Conservation (phyloP, 1,140 invertebrate genomes). For the Bombus pyrosoma region DNA sequence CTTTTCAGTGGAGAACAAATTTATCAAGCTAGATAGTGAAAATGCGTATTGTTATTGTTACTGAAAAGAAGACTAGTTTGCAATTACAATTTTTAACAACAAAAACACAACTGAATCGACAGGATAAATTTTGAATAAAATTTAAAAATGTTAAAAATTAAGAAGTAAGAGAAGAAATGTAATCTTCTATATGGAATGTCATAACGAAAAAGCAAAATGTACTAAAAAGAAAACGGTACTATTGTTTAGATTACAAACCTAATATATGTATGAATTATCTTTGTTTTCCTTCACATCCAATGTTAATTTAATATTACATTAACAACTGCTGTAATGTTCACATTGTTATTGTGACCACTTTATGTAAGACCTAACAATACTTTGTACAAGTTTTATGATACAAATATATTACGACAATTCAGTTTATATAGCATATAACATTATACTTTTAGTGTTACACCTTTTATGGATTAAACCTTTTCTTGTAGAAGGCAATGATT, state of each 20-base stretch:
- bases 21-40: neutral
- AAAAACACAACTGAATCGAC: neutral
- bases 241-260: constrained; percentile 41
- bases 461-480: constrained; percentile 46
- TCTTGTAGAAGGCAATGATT: constrained; percentile 60
- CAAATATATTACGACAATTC: constrained; percentile 81
- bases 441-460: constrained; percentile 62
- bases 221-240: constrained; percentile 26
- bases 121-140: constrained; percentile 6
- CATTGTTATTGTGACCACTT: constrained; percentile 74
- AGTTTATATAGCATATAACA: constrained; percentile 71
- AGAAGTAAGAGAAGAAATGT: neutral
- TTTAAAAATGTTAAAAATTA: no score
- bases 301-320: constrained; percentile 67
- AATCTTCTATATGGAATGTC: constrained; percentile 31
- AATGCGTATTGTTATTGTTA: neutral
- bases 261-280: constrained; percentile 49
- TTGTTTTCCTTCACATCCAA: constrained; percentile 59
- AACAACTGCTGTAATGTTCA: constrained; percentile 66
- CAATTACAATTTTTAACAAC: neutral
- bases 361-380: constrained; percentile 80
- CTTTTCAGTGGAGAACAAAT: neutral
- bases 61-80: constrained; percentile 4
- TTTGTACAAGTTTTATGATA: constrained; percentile 82
- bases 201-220: constrained; percentile 14